A percentile compares a stretch with the other conserved stretches of the same genome.
Evolutionary conservation across 64 coral and sea anemone species (phyloP).

Genomic region (Dendronephthya gigantea): DNA sequence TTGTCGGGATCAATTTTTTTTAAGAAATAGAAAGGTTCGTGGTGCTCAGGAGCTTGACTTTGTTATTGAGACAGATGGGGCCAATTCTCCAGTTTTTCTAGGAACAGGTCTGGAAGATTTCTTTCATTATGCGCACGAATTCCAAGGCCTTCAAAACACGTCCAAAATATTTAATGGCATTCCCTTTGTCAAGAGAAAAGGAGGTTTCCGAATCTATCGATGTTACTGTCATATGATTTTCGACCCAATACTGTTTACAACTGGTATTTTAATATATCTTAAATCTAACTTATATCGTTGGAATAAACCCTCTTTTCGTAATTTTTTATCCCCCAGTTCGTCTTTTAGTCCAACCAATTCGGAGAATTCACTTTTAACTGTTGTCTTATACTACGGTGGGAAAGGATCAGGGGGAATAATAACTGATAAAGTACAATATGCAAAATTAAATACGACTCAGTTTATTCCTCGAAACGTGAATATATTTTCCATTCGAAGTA

Average conservation of each 20-base stretch:
- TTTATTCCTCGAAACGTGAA: not conserved
- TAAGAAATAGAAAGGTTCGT: not conserved
- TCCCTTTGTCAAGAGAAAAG: too few relatives aligned
- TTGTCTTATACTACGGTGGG: not conserved
- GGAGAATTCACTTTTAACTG: not conserved
- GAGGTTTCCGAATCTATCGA: too few relatives aligned
- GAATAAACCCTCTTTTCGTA: not conserved
- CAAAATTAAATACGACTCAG: not conserved
- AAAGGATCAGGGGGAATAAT: not conserved
- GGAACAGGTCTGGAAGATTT: not conserved
- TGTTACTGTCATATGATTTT: too few relatives aligned
- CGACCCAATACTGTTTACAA: too few relatives aligned
- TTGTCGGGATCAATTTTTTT: too few relatives aligned
- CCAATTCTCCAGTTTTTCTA: not conserved
- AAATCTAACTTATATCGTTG: not conserved
- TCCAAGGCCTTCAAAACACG: too few relatives aligned
- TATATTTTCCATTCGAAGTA: not conserved
- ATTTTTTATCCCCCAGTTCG: not conserved
- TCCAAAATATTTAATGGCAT: too few relatives aligned
- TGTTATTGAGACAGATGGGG: not conserved
- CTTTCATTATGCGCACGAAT: too few relatives aligned
- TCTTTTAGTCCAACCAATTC: too few relatives aligned
- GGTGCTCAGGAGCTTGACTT: not conserved
- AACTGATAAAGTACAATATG: not conserved
- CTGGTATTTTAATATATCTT: too few relatives aligned